A percentile compares a stretch with the other conserved stretches of the same genome.
These are phyloP conservation scores for Labrus mixtus DNA, from an alignment of 2,113 vertebrate genomes.

Conservation along the genomic window DNA sequence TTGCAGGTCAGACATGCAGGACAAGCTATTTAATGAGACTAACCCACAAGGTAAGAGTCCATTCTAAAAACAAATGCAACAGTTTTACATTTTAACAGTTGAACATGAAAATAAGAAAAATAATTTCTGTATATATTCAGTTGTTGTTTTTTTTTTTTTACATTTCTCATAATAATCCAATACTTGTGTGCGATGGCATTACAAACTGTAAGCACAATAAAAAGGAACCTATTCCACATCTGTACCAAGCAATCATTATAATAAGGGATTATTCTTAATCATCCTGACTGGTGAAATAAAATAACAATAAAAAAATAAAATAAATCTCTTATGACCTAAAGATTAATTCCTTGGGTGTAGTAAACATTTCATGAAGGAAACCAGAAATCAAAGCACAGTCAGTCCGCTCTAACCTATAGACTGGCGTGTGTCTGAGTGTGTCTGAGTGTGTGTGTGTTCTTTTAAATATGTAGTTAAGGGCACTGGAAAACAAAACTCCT, in stretches of 20 bases:
- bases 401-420: slow-evolving; percentile 85
- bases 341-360: slow-evolving; percentile 60
- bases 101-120: slow-evolving; percentile 80
- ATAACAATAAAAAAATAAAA: slow-evolving; percentile 78
- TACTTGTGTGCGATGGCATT: slow-evolving; percentile 49
- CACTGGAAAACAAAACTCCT: slow-evolving; percentile 90
- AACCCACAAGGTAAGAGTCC: slow-evolving; percentile 63
- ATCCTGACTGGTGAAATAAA: slow-evolving; percentile 70
- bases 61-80: slow-evolving; percentile 48
- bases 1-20: slow-evolving; percentile 80
- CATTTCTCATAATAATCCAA: slow-evolving; percentile 69
- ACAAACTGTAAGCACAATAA: slow-evolving; percentile 57
- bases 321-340: slow-evolving; percentile 68
- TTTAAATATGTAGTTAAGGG: slow-evolving; percentile 88
- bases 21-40: slow-evolving; percentile 74
- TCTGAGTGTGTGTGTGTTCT: slow-evolving; percentile 65
- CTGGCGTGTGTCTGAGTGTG: slow-evolving; percentile 26
- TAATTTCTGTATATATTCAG: slow-evolving; percentile 69
- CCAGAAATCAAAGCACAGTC: slow-evolving; percentile 78
- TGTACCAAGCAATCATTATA: slow-evolving; percentile 31
- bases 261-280: slow-evolving; percentile 46
- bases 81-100: slow-evolving; percentile 70
- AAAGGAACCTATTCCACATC: slow-evolving; percentile 48
- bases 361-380: slow-evolving; percentile 63
- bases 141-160: slow-evolving; percentile 41